These are phyloP conservation scores for Penaeus monodon DNA, from an alignment of 2,888 invertebrate genomes.

Conservation along the genomic window DNA sequence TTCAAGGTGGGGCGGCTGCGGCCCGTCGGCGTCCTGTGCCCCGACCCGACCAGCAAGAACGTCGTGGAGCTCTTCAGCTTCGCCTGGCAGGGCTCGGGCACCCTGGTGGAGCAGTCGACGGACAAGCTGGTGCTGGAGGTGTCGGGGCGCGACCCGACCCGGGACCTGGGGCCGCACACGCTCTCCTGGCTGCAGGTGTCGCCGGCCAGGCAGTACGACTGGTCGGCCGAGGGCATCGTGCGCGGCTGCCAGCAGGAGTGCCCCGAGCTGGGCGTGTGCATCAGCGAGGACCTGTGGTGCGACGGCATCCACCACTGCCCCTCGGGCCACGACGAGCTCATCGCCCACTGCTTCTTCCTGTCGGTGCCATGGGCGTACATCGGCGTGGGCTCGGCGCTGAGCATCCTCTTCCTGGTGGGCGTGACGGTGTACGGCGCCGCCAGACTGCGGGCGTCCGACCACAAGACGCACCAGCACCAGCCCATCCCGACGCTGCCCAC, in stretches of 20 bases:
- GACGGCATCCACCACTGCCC: slow-evolving; percentile 85
- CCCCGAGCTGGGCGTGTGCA: slow-evolving; percentile 72
- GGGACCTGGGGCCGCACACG: slow-evolving; percentile 56
- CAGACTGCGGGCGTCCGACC: slow-evolving; percentile 54
- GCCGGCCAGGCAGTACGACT: slow-evolving; percentile 63
- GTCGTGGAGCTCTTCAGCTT: slow-evolving; percentile 64
- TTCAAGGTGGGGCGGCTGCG: slow-evolving; percentile 64
- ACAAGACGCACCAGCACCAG: slow-evolving; percentile 56
- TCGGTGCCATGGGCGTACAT: slow-evolving; percentile 65
- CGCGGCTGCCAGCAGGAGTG: slow-evolving; percentile 61
- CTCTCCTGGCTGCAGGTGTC: slow-evolving; percentile 64
- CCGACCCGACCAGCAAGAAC: slow-evolving; percentile 60
- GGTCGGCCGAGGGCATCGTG: slow-evolving; percentile 64
- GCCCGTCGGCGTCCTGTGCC: slow-evolving; percentile 62
- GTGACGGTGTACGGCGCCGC: slow-evolving; percentile 62
- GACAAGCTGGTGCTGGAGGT: slow-evolving; percentile 62
- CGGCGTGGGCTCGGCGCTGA: slow-evolving; percentile 59
- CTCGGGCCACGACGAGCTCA: slow-evolving; percentile 81
- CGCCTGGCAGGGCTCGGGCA: slow-evolving; percentile 64
- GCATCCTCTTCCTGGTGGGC: slow-evolving; percentile 51
- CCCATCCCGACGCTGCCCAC: slow-evolving; percentile 63
- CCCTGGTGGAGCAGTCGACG: slow-evolving; percentile 62
- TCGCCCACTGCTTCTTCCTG: slow-evolving; percentile 64
- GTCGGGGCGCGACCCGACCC: slow-evolving; percentile 38
- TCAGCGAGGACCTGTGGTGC: slow-evolving; percentile 83